Percentiles rank a stretch among this genome's conserved stretches.
Evolutionary conservation across 2,113 vertebrate genomes (phyloP).

Genomic region (Nannospalax galili): DNA sequence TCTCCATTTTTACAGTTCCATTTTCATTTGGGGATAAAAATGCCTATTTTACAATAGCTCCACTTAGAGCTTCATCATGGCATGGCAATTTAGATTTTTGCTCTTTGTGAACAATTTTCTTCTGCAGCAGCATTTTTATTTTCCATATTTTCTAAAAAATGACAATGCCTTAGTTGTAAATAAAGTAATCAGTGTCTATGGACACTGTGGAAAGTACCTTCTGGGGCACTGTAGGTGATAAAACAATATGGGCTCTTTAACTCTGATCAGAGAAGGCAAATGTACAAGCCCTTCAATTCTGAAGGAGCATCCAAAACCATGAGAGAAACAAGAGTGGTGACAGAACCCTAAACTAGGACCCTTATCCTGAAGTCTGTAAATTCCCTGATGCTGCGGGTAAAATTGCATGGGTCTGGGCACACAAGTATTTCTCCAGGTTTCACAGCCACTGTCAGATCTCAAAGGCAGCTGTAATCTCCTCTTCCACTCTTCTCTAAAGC

Average conservation of each 20-base stretch:
- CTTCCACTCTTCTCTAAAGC: background rate
- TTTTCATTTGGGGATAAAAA: conserved; percentile 54
- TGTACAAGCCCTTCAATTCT: background rate
- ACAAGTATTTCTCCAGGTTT: background rate
- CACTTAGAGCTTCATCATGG: background rate
- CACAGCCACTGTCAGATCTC: background rate
- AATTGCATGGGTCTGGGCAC: background rate
- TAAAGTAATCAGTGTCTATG: conserved; percentile 30
- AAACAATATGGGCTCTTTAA: conserved; percentile 3
- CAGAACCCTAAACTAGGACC: no score
- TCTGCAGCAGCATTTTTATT: background rate
- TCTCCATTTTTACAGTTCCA: conserved; percentile 37
- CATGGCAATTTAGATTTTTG: conserved; percentile 56
- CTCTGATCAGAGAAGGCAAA: background rate
- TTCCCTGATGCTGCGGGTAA: rapidly evolving
- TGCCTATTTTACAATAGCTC: conserved; percentile 52
- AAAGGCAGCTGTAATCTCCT: background rate
- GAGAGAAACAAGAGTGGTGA: background rate
- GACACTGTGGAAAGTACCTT: background rate
- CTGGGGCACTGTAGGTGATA: background rate
- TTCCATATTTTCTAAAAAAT: conserved; percentile 7
- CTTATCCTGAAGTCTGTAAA: no score
- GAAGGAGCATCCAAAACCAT: background rate
- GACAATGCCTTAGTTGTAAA: conserved; percentile 51
- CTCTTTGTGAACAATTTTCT: conserved; percentile 66